These are phyloP conservation scores for Gobiocypris rarus DNA, from an alignment of 2,113 vertebrate species.

Conservation along the genomic window DNA sequence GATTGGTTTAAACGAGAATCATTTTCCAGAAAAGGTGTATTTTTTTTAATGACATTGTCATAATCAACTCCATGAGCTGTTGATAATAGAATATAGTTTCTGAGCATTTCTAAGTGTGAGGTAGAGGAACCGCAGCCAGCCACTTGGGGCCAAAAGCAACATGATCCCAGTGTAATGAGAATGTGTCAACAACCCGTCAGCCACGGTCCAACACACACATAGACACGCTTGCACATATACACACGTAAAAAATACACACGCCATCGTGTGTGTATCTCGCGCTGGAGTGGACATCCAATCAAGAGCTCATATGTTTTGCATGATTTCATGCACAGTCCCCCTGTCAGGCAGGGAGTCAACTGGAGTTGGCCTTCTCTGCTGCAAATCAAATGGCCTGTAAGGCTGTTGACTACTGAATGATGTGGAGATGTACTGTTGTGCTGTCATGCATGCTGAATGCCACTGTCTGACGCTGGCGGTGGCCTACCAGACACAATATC, in stretches of 20 bases:
- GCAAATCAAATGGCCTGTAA: constrained; percentile 48
- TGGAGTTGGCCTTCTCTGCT: constrained; percentile 49
- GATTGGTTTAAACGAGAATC: neutral
- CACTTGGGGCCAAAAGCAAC: constrained; percentile 56
- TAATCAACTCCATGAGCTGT: constrained; percentile 51
- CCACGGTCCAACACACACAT: constrained; percentile 44
- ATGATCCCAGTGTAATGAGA: constrained; percentile 60
- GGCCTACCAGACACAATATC: constrained; percentile 19
- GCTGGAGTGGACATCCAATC: constrained; percentile 59
- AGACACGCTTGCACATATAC: constrained; percentile 15
- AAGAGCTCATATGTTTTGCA: constrained; percentile 61
- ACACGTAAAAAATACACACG: constrained; percentile 6
- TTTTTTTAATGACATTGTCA: constrained; percentile 28
- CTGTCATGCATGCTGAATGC: constrained; percentile 46
- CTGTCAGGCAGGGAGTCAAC: constrained; percentile 28
- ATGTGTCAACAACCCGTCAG: constrained; percentile 60
- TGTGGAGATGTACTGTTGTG: constrained; percentile 37
- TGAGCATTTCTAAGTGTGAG: constrained; percentile 46
- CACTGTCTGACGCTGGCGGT: constrained; percentile 8
- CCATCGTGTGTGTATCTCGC: constrained; percentile 44
- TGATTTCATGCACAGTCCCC: constrained; percentile 53
- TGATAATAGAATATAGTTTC: constrained; percentile 52
- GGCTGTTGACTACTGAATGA: constrained; percentile 39
- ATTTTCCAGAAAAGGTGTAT: neutral
- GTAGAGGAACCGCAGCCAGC: constrained; percentile 43